These are phyloP conservation scores for Cynocephalus volans DNA, from an alignment of 2,113 vertebrate genomes.

Conservation along the genomic window DNA sequence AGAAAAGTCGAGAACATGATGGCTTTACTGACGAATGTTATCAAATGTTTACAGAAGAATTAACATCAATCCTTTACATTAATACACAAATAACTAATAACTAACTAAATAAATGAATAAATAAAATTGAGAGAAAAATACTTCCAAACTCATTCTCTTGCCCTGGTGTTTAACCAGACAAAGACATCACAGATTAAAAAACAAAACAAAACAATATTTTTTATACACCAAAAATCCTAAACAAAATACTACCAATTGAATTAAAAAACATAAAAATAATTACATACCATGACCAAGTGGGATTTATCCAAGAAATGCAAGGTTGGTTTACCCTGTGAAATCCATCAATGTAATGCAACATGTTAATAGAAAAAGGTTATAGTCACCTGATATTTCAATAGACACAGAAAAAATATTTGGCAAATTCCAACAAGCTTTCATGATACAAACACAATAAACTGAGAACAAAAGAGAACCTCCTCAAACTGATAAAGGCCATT, in stretches of 20 bases:
- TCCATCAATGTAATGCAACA: neutral
- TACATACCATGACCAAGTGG: neutral
- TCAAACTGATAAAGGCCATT: neutral
- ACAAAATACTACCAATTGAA: neutral
- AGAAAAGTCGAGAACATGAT: neutral
- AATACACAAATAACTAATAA: neutral
- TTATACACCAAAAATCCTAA: neutral
- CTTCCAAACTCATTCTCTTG: neutral
- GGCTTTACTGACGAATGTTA: neutral
- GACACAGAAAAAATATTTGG: neutral
- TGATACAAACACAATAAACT: neutral
- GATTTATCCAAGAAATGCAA: neutral
- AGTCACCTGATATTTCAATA: neutral
- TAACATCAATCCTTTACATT: neutral
- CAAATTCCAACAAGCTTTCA: neutral
- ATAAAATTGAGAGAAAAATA: neutral
- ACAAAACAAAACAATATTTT: neutral
- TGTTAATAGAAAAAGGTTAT: neutral
- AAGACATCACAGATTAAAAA: neutral
- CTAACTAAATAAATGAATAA: neutral
- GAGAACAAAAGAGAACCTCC: neutral
- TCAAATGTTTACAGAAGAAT: neutral
- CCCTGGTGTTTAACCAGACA: neutral
- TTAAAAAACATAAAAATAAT: neutral
- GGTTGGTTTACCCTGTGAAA: neutral